These are phyloP conservation scores for Chamaea fasciata DNA, from an alignment of 2,113 vertebrate species.

Conservation along the genomic window DNA sequence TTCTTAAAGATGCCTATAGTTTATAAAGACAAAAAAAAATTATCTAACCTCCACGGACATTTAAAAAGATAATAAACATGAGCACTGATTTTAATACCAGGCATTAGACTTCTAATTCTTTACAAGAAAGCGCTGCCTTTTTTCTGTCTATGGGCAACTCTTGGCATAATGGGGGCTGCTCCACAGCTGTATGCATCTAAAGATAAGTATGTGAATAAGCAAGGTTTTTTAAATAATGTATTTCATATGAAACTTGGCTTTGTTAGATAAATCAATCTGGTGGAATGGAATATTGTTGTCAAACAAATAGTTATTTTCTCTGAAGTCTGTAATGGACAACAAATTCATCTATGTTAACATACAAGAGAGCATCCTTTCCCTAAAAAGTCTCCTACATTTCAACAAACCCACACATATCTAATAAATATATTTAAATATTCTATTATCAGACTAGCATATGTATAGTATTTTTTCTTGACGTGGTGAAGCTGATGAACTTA, in stretches of 20 bases:
- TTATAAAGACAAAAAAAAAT: not conserved
- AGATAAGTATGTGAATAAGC: not conserved
- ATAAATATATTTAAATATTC: not conserved
- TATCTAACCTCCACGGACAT: fast-evolving
- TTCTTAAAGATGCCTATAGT: not conserved
- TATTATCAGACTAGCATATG: not conserved
- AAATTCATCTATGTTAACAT: not conserved
- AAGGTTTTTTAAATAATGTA: not conserved
- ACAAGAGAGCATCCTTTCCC: not conserved
- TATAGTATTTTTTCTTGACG: not conserved
- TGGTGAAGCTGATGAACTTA: not conserved
- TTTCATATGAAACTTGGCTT: not conserved
- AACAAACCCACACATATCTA: not conserved
- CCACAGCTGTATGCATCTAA: not conserved
- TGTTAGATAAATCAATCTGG: not conserved
- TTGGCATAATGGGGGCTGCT: not conserved
- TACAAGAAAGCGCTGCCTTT: not conserved
- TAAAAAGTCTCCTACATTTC: not conserved
- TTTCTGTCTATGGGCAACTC: not conserved
- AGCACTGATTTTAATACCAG: not conserved
- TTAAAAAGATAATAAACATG: not conserved
- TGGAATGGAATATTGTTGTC: not conserved
- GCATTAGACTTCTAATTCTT: not conserved
- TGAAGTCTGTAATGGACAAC: not conserved
- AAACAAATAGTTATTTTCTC: not conserved